Percentiles rank a stretch among this genome's conserved stretches.
These are phyloP conservation scores for Drosophila pseudotalamancana DNA, from an alignment of 2,888 invertebrate species.

Conservation along the genomic window DNA sequence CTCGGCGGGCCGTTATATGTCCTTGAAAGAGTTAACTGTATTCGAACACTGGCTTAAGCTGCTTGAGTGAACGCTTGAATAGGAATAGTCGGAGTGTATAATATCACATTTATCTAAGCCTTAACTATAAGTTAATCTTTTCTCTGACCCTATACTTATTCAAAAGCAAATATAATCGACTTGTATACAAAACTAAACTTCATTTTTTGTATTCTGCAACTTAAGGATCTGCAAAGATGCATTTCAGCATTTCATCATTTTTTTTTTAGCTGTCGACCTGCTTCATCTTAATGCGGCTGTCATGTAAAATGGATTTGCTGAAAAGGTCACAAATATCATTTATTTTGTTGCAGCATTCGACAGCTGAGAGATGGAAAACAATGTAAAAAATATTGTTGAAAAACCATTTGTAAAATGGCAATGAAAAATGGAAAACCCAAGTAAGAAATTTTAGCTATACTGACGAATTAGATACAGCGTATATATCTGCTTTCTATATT, in stretches of 20 bases:
- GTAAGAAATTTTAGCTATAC: no score
- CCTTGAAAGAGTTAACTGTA: constrained; percentile 74
- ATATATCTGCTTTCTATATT: no score
- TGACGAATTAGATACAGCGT: no score
- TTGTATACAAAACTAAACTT: no score
- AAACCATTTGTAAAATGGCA: not conserved
- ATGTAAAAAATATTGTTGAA: constrained; percentile 3
- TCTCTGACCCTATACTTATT: no score
- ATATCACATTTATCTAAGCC: no score
- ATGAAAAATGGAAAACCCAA: constrained; percentile 1
- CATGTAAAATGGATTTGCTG: constrained; percentile 25
- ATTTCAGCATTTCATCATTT: not conserved
- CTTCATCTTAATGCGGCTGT: constrained; percentile 8
- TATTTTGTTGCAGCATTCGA: constrained; percentile 36
- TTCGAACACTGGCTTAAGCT: constrained; percentile 11
- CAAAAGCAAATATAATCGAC: no score
- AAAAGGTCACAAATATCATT: constrained; percentile 45
- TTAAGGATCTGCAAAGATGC: not conserved
- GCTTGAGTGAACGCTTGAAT: not conserved
- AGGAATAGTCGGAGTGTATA: not conserved
- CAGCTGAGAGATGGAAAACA: constrained; percentile 23
- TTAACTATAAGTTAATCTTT: no score
- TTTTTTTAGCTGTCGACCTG: constrained; percentile 13
- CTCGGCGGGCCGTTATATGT: constrained; percentile 61
- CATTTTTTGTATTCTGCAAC: no score